Base-by-base conservation (phyloP, 2,113 vertebrate genomes). In the Patagioenas fasciata region DNA sequence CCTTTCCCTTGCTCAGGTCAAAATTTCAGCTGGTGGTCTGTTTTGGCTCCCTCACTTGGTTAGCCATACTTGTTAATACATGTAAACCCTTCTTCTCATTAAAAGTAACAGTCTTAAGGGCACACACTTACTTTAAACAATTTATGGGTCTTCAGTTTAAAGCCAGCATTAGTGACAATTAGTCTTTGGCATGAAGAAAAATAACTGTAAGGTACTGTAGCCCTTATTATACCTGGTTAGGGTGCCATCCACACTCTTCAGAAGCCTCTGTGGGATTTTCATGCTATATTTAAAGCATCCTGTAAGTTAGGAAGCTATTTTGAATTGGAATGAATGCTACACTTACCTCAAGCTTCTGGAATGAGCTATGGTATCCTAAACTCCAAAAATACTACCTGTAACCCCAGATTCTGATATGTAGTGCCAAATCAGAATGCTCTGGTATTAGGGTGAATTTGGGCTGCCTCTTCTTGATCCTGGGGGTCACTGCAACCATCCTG, bases 301-400 rank as follows among this genome's bases (percentile, higher is more conserved):
- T 95, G 93, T 96, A 87, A 95, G 73, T 91, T 80, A 95, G 96
- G 88, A 96, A 95, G 97, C 97, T 97, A 98, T 98, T 97, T 96
- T 91, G 81, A 95, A 88, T 96, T 88, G 96, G 94, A 97, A 95
- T 24, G 57, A 96, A 53, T 74, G 66, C 80, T 87, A 34, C 84
- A 16, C 95, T 97, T 97, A 96, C 96, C 91, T 97, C 97, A 97
- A 94, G 91, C 91, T 85, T 95, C 83, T 97, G 97, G 97, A 97
- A 98, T 97, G 94, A 95, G 91, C 92, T 91, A 96, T 89, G 79
- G 93, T 92, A 97, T 96, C 91, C 92, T 94, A 95, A 96, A 97
- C 85, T 93, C 95, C 95, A 93, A 87, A 93, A 95, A 97, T 97
- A 97, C 93, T 91, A 93, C 73, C 17, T 80, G 95, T 97, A 96